Evolutionary conservation across 2,113 vertebrate species (phyloP), one percentile per base, ranked within the genome.

Genomic region (Eubucco bourcierii): DNA sequence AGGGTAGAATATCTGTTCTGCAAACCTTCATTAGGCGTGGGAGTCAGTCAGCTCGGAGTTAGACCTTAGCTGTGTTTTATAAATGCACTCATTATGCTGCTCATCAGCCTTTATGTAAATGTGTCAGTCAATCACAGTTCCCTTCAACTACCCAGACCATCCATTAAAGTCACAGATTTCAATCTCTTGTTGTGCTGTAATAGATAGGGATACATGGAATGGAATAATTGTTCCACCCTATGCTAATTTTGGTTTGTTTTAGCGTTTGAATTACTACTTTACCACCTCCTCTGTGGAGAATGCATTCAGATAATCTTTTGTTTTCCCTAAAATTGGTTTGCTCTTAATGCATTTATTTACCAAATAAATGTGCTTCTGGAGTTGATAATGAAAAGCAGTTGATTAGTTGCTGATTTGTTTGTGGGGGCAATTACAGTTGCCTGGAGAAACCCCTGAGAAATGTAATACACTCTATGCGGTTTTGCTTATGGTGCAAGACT

Each of bases 401-500:
- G 95, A 96, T 96, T 95, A 94, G 85, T 4, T 94, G 95, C 91
- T 96, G 94, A 96, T 95, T 96, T 96, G 91, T 96, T 95, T 95
- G 90, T 93, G 94, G 94, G 95, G 95, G 93, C 93, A 96, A 96
- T 96, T 96, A 94, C 76, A 85, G 55, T 68, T 84, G 65, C 94
- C 85, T 80, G 79, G 72, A 95, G 91, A 78, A 93, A 61, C 87
- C 93, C 90, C 91, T 95, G 90, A 95, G 95, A 95, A 94, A 88
- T 91, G 63, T 86, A 88, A 94, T 88, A 50, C 37, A 91, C 63
- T 81, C 82, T 31, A 6, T 83, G 72, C 39, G 66, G 77, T 91
- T 94, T 91, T 94, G 93, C 93, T 96, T 94, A 88, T 80, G 90
- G 91, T 4, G 8, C 82, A 88, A 67, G 76, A 72, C 80, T 80